phyloP scores from a whole-genome alignment of 2,888 invertebrate genomes.

The Allolobophora icterica region DNA sequence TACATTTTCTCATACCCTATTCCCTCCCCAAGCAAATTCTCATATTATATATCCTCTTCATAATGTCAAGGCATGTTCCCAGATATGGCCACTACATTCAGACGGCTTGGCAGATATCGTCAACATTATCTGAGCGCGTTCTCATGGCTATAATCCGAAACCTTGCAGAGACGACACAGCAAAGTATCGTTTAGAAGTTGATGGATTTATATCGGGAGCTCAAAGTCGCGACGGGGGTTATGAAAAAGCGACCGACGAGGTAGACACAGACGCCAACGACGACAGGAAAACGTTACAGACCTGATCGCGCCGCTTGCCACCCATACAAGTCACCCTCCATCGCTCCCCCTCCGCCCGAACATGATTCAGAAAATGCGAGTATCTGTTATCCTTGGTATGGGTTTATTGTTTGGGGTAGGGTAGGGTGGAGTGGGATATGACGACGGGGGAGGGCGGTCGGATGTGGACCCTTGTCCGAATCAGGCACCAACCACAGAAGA shows the following conservation, averaged over 20 bases:
- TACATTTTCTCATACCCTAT: too few species aligned
- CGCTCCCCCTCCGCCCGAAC: not conserved
- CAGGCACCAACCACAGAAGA: not conserved
- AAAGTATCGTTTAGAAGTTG: not conserved
- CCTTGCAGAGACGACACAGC: not conserved
- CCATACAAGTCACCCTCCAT: not conserved
- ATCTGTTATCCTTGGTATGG: not conserved
- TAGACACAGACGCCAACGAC: not conserved
- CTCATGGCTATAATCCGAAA: not conserved
- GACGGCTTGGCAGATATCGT: not conserved
- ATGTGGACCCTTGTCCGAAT: constrained; percentile 10
- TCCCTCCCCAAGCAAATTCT: not conserved
- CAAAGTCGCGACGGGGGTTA: not conserved
- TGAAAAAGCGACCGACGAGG: not conserved
- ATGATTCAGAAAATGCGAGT: not conserved
- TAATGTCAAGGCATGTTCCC: not conserved
- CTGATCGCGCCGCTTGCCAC: not conserved
- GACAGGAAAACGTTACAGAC: not conserved
- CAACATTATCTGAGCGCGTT: not conserved
- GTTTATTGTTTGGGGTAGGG: not conserved
- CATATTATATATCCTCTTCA: not conserved
- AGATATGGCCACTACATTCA: not conserved
- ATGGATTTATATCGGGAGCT: not conserved
- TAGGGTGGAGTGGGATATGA: not conserved
- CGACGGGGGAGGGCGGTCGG: not conserved